Base-by-base conservation (phyloP, 1,140 invertebrate genomes). In the Cyrtorhinus lividipennis region DNA sequence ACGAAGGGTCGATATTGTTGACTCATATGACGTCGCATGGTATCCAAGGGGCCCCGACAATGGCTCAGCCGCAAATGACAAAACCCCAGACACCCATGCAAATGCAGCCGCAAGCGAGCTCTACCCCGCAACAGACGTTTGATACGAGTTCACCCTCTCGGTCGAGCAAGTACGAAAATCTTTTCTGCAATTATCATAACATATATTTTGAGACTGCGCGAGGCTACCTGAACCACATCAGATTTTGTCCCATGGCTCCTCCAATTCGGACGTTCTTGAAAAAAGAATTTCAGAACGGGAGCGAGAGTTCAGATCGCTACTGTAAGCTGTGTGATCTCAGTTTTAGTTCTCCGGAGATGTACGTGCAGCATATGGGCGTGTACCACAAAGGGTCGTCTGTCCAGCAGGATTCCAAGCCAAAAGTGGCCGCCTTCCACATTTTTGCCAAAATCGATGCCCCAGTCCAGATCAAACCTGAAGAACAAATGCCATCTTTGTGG, bases 21-120 rank as follows among this genome's bases (percentile, higher is more conserved):
- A 59, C n/a, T 5, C 58, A 59, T 24, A 59, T 59, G 58, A 59
- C 58, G 27, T 26, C 58, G 2, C 58, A 59, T 30, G 58, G 58
- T 2, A 59, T 59, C n/a, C 24, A 53, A 22, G 48, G 48, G 38
- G 8, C 8, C 8, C n/a, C n/a, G n/a, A n/a, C n/a, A n/a, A n/a
- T n/a, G n/a, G n/a, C n/a, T n/a, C n/a, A n/a, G n/a, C n/a, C n/a
- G n/a, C n/a, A n/a, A n/a, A n/a, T n/a, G n/a, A n/a, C n/a, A n/a
- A 44, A 44, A 8, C 8, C 38, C 8, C 38, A 44, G n/a, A 8
- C n/a, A n/a, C 38, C 38, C n/a, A n/a, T n/a, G 8, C 38, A 44
- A n/a, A 10, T n/a, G 8, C 38, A 44, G 38, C 38, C 38, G n/a
- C 8, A 8, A 10, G n/a, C n/a, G n/a, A n/a, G n/a, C n/a, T n/a